A percentile compares a stretch with the other conserved stretches of the same genome.
These are phyloP conservation scores for Pangasius sanitwongsei DNA, from an alignment of 2,797 vertebrate genomes.

Conservation along the genomic window DNA sequence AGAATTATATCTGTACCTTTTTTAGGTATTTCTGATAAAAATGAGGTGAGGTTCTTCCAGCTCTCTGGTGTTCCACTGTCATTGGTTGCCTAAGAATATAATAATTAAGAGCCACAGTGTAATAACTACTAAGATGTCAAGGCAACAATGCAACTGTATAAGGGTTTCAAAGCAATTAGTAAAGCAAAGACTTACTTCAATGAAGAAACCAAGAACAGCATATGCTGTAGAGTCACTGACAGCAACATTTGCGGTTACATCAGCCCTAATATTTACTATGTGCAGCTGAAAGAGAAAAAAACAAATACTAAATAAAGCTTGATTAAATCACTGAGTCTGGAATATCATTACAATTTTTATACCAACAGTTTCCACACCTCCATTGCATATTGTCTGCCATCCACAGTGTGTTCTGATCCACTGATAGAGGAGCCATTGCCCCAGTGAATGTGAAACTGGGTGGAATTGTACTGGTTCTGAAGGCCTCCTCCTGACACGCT, in stretches of 20 bases:
- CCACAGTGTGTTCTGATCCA: slow-evolving; percentile 54
- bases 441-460: slow-evolving; percentile 78
- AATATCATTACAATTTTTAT: not conserved
- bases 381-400: slow-evolving; percentile 47
- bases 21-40: slow-evolving; percentile 32
- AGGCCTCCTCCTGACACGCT: slow-evolving; percentile 68
- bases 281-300: slow-evolving; percentile 58
- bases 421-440: slow-evolving; percentile 50
- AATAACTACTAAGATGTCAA: not conserved
- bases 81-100: slow-evolving; percentile 43
- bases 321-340: not conserved
- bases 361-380: slow-evolving; percentile 38
- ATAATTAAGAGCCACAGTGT: not conserved
- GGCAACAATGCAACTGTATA: not conserved
- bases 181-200: slow-evolving; percentile 53
- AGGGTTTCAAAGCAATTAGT: not conserved
- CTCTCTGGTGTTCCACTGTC: slow-evolving; percentile 27
- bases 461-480: slow-evolving; percentile 59
- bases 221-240: slow-evolving; percentile 35
- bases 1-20: slow-evolving; percentile 40
- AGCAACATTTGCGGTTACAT: not conserved
- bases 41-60: slow-evolving; percentile 58
- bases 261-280: slow-evolving; percentile 59
- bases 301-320: not conserved
- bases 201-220: slow-evolving; percentile 65